Evolutionary conservation across 2,888 invertebrate species (phyloP), one percentile per base, ranked within the genome.

Genomic region (Drosophila pullipes): DNA sequence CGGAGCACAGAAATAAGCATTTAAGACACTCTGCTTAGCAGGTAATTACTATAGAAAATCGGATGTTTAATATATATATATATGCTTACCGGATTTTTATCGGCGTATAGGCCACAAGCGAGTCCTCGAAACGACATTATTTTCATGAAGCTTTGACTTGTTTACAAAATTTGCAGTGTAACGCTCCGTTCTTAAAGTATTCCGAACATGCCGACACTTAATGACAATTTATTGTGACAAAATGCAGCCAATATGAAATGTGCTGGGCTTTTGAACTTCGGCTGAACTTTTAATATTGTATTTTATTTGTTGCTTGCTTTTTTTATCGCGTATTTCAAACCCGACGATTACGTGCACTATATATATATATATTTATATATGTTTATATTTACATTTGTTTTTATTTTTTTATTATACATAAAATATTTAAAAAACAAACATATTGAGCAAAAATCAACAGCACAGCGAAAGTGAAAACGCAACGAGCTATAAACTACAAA

Each of bases 21-120:
- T 22, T 5, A 5, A 22, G 41, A 44, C 11, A 11, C 41, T 22
- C 41, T 44, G 39, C 39, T 18, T 39, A 18, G 7, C 0, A 22
- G 3, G 25, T 22, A n/a, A 25, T 18, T 16, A 30, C 13, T 52
- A 30, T 31, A 31, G 10, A 39, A 61, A 61, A 10, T 37, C 16
- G 37, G 16, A 37, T 37, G 30, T 13, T 13, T 13, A 35, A 28
- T 25, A 25, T 22, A 5, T 22, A 30, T 3, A 13, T 16, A 41
- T 3, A 13, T 33, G 72, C 92, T 94, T 91, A 95, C 95, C 95
- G 94, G 88, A 93, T 95, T 94, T 89, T 95, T 95, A 82, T 95
- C 94, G 65, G 95, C 95, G 85, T 94, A 94, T 85, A 95, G 95
- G 77, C 95, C 95, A 93, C 95, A 95, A 85, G 95, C 94, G 83